Evolutionary conservation across 1,140 invertebrate genomes (phyloP).

Genomic region (Macrostomum lignano): DNA sequence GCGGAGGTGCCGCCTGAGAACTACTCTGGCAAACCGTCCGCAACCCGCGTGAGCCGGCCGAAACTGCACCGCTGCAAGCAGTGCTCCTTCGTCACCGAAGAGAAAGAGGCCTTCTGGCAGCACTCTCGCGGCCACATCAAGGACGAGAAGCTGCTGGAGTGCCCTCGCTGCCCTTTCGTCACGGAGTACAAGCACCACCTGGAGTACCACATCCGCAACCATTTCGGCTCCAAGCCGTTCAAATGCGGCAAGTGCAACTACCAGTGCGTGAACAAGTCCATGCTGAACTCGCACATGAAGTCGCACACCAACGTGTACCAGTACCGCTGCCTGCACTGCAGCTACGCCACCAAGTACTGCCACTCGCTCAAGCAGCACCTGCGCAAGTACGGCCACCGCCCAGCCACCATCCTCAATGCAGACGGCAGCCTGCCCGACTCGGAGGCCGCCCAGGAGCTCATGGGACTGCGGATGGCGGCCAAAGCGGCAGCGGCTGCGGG

Average conservation of each 20-base stretch:
- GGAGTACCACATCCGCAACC: conserved; percentile 80
- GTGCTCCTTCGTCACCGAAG: conserved; percentile 49
- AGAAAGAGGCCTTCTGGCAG: conserved; percentile 64
- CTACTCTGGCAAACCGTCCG: conserved; percentile 43
- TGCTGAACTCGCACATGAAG: conserved; percentile 93
- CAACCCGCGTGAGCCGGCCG: conserved; percentile 10
- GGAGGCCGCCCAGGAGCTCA: too few species aligned
- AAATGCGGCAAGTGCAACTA: conserved; percentile 47
- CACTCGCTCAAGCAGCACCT: conserved; percentile 83
- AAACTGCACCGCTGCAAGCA: conserved; percentile 72
- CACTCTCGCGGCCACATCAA: conserved; percentile 65
- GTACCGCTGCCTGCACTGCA: conserved; percentile 69
- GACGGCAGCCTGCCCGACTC: conserved; percentile 15
- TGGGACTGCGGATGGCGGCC: too few species aligned
- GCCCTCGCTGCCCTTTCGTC: conserved; percentile 71
- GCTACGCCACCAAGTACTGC: conserved; percentile 90
- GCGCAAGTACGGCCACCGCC: conserved; percentile 54
- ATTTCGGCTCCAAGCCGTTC: conserved; percentile 77
- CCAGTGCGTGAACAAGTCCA: conserved; percentile 83
- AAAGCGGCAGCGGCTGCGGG: too few species aligned
- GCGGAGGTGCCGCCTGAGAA: conserved; percentile 39
- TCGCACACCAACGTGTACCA: conserved; percentile 87
- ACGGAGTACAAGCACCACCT: conserved; percentile 96
- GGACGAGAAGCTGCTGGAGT: conserved; percentile 58
- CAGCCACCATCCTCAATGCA: conserved; percentile 21